Conservation (phyloP, 1,140 invertebrate genomes). For the Bombus polaris region DNA sequence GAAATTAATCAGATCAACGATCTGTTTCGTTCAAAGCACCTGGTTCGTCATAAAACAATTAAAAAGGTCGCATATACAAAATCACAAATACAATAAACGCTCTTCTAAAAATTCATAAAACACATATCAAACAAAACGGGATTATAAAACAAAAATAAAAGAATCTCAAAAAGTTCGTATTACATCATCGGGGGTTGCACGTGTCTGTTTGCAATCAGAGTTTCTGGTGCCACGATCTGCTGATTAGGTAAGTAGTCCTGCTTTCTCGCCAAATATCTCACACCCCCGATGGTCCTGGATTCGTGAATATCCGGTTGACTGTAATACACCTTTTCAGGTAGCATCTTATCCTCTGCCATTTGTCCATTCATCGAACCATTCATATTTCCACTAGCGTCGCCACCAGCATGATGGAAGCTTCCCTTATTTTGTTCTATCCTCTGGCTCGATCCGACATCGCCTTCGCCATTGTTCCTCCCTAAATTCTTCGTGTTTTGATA, state of each 20-base stretch:
- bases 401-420: slow-evolving; percentile 39
- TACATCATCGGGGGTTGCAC: slow-evolving; percentile 39
- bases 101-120: background rate
- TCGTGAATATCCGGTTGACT: slow-evolving; percentile 57
- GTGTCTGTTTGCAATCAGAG: slow-evolving; percentile 48
- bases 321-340: slow-evolving; percentile 5
- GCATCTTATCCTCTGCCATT: background rate
- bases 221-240: slow-evolving; percentile 16
- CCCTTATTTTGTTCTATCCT: background rate
- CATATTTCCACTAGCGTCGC: slow-evolving; percentile 37
- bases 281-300: slow-evolving; percentile 63
- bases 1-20: background rate
- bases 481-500: slow-evolving; percentile 34
- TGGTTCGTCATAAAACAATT: background rate
- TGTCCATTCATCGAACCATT: background rate
- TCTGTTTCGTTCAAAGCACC: background rate
- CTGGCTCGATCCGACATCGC: slow-evolving; percentile 22
- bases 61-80: background rate
- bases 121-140: background rate
- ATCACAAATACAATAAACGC: background rate
- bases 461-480: slow-evolving; percentile 33
- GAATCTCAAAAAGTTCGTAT: background rate
- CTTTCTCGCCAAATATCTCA: slow-evolving; percentile 68
- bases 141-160: background rate
- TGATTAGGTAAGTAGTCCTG: slow-evolving; percentile 50